Conservation (phyloP, 2,113 vertebrate species). For the Anoura caudifer region DNA sequence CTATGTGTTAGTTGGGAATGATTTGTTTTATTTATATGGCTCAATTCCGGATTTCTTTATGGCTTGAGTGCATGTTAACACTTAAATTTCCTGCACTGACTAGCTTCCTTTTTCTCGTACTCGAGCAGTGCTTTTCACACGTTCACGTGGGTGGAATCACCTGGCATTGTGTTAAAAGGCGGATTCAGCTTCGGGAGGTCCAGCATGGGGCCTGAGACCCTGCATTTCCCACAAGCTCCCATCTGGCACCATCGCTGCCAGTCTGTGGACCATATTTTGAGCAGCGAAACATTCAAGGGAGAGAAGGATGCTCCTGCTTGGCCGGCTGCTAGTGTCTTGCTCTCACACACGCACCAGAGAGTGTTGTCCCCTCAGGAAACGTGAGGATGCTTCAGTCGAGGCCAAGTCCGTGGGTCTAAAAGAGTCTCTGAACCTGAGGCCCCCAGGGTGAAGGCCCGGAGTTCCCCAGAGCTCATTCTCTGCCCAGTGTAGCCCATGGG, state of each 20-base stretch:
- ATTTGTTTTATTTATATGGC: neutral
- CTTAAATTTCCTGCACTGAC: neutral
- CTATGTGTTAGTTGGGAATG: neutral
- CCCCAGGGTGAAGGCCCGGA: neutral
- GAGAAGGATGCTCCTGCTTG: neutral
- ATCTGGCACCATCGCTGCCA: neutral
- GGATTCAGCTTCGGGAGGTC: neutral
- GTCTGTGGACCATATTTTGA: neutral
- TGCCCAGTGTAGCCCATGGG: neutral
- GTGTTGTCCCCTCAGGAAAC: slow-evolving; percentile 41
- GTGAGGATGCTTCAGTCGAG: accelerated
- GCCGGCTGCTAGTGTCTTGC: neutral
- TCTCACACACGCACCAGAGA: slow-evolving; percentile 23
- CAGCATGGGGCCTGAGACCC: too few relatives aligned
- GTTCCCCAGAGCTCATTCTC: neutral
- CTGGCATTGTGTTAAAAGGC: neutral
- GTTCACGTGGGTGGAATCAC: accelerated
- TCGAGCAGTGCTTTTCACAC: neutral
- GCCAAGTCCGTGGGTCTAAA: neutral
- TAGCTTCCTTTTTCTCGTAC: neutral
- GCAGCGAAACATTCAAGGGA: neutral
- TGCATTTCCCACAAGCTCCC: neutral
- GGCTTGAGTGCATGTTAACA: neutral
- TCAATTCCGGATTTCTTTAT: neutral
- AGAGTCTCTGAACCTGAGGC: neutral